Percentiles rank a stretch among this genome's conserved stretches.
Conservation (phyloP, 1,140 invertebrate genomes). For the Papilio xuthus region DNA sequence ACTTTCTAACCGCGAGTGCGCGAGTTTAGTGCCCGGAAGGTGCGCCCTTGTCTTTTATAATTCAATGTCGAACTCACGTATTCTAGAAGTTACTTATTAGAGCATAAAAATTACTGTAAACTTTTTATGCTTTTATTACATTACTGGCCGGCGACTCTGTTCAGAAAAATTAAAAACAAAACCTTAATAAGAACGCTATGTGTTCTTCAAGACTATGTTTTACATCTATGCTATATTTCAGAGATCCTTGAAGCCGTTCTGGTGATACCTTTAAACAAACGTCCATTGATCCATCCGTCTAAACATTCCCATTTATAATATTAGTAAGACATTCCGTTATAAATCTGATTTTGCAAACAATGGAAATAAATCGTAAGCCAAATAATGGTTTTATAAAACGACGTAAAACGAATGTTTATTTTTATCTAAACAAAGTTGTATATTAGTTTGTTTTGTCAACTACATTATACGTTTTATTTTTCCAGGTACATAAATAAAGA, state of each 20-base stretch:
- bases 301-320: too few relatives aligned
- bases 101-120: neutral
- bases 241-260: too few relatives aligned
- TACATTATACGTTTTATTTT: neutral
- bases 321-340: neutral
- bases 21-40: constrained; percentile 23
- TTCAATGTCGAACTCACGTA: constrained; percentile 15
- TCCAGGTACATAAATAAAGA: constrained; percentile 23
- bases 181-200: too few relatives aligned
- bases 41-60: constrained; percentile 40
- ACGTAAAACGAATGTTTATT: neutral
- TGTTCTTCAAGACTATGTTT: too few relatives aligned
- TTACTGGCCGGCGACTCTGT: too few relatives aligned
- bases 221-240: too few relatives aligned
- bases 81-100: constrained; percentile 5
- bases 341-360: neutral
- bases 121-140: neutral
- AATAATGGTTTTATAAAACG: neutral
- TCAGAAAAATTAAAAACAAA: too few relatives aligned
- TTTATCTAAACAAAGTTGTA: neutral
- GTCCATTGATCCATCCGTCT: too few relatives aligned
- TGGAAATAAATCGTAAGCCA: neutral
- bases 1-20: constrained; percentile 38
- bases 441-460: neutral
- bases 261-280: too few relatives aligned